phyloP scores from a whole-genome alignment of 2,888 invertebrate species.

The Pecten maximus region DNA sequence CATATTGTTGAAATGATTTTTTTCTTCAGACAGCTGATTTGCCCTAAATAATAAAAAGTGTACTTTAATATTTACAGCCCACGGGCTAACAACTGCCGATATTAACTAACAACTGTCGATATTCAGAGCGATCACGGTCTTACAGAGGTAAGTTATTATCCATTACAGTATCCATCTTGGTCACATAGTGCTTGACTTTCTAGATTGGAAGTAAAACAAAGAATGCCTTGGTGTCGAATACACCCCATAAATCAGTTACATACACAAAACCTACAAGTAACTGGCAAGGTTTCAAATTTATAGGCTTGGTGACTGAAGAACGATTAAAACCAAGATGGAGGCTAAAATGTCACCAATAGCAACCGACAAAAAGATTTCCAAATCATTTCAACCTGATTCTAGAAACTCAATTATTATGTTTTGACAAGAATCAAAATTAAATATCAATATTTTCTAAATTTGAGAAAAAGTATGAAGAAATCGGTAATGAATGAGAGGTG shows the following conservation, averaged over 20 bases:
- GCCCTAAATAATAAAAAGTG: no score
- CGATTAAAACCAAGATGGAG: slow-evolving; percentile 31
- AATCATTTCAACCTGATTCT: neutral
- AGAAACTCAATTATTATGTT: neutral
- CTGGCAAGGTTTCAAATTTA: slow-evolving; percentile 19
- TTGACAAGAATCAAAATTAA: neutral
- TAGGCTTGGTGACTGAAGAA: slow-evolving; percentile 33
- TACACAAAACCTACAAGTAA: slow-evolving; percentile 5
- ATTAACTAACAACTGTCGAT: no score
- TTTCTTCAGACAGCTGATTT: no score
- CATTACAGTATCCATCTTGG: neutral
- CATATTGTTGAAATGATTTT: no score
- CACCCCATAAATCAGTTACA: slow-evolving; percentile 24
- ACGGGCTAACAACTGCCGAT: no score
- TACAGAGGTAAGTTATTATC: neutral
- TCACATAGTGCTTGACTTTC: slow-evolving; percentile 14
- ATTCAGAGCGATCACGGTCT: neutral
- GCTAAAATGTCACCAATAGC: neutral
- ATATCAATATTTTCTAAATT: neutral
- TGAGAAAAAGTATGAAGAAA: neutral
- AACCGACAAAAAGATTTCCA: neutral
- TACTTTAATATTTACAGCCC: no score
- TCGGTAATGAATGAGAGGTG: neutral
- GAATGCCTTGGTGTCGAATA: neutral
- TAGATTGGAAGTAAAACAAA: slow-evolving; percentile 2